These are phyloP conservation scores for Syritta pipiens DNA, from an alignment of 2,888 invertebrate species.

Conservation along the genomic window DNA sequence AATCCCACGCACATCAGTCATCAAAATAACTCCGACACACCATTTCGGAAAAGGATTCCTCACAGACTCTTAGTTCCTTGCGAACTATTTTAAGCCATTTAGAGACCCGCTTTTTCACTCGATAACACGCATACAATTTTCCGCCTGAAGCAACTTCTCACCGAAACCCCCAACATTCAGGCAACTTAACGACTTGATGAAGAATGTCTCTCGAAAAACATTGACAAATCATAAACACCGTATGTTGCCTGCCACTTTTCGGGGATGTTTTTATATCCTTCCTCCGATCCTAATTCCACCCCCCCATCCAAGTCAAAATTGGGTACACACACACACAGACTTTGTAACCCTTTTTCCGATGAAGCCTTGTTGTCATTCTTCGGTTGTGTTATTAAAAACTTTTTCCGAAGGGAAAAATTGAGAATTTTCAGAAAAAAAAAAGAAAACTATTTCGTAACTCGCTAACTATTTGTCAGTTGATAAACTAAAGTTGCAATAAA, in stretches of 20 bases:
- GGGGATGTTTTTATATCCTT: conserved; percentile 6
- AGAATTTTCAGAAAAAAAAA: conserved; percentile 22
- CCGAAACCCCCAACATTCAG: conserved; percentile 1
- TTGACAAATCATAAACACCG: conserved; percentile 34
- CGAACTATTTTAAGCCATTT: not conserved
- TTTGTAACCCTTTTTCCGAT: conserved; percentile 8
- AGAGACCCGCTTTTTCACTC: conserved; percentile 15
- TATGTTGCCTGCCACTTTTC: conserved; percentile 4
- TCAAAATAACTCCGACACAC: not conserved
- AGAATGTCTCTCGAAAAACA: conserved; percentile 24
- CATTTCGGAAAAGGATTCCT: not conserved
- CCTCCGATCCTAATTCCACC: not conserved
- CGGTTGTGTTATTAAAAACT: conserved; percentile 33
- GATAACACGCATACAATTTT: conserved; percentile 9
- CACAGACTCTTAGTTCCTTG: not conserved
- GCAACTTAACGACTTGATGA: conserved; percentile 31
- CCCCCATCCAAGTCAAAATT: conserved; percentile 7
- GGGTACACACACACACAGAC: not conserved
- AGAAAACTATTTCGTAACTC: conserved; percentile 33
- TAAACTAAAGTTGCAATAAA: conserved; percentile 50
- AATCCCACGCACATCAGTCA: not conserved
- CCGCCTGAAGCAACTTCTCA: conserved; percentile 5
- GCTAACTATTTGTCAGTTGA: conserved; percentile 35
- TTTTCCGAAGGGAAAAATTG: conserved; percentile 2
- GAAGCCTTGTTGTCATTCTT: conserved; percentile 26